These are phyloP conservation scores for Pollenia amentaria DNA, from an alignment of 2,888 invertebrate species.

Conservation along the genomic window DNA sequence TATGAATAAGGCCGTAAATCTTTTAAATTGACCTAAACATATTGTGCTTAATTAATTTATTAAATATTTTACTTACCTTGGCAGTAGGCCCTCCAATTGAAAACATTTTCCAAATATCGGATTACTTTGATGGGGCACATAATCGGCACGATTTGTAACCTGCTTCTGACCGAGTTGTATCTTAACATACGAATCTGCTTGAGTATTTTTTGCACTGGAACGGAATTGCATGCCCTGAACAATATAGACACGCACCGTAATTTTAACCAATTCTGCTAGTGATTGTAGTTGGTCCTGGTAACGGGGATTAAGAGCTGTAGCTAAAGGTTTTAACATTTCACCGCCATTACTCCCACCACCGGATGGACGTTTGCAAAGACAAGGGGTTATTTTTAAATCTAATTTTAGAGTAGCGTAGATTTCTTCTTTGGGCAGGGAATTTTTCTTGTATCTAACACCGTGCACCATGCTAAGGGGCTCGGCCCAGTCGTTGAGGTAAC, in stretches of 20 bases:
- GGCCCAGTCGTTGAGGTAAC: conserved; percentile 88
- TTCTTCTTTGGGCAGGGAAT: conserved; percentile 83
- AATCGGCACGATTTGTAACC: conserved; percentile 89
- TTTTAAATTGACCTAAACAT: background rate
- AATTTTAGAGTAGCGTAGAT: conserved; percentile 84
- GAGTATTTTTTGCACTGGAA: conserved; percentile 89
- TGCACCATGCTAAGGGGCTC: conserved; percentile 87
- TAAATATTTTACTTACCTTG: conserved; percentile 75
- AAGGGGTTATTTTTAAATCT: conserved; percentile 80
- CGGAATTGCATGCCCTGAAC: conserved; percentile 89
- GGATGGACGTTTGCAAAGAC: conserved; percentile 74
- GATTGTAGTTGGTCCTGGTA: conserved; percentile 77
- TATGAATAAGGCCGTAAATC: too few relatives aligned
- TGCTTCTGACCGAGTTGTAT: conserved; percentile 88
- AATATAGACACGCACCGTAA: conserved; percentile 90
- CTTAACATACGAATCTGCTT: conserved; percentile 92
- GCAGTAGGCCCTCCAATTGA: conserved; percentile 81
- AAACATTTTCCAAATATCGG: conserved; percentile 92
- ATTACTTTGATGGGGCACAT: conserved; percentile 90
- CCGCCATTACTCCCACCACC: conserved; percentile 40
- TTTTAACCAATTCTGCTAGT: conserved; percentile 76
- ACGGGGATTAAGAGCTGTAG: conserved; percentile 77
- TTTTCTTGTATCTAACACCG: conserved; percentile 81
- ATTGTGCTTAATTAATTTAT: too few relatives aligned
- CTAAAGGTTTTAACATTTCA: conserved; percentile 75